These are phyloP conservation scores for Empis stercorea DNA, from an alignment of 2,888 invertebrate genomes.

Conservation along the genomic window DNA sequence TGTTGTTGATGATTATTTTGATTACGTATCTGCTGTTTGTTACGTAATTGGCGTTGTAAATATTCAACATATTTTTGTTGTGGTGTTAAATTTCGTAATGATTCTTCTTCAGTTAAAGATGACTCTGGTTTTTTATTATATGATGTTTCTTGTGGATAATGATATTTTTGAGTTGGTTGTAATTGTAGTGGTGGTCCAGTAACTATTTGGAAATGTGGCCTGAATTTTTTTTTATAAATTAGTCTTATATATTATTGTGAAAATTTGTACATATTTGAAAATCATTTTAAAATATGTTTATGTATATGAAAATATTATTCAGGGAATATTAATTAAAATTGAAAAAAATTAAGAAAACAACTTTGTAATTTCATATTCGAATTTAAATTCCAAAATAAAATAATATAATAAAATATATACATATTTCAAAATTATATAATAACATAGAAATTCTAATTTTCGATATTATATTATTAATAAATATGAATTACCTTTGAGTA, in stretches of 20 bases:
- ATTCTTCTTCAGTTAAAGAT: constrained; percentile 3
- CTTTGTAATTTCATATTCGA: too few relatives aligned
- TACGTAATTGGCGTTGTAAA: constrained; percentile 29
- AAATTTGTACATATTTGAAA: neutral
- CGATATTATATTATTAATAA: neutral
- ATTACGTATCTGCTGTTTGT: constrained; percentile 12
- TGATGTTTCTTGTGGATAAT: neutral
- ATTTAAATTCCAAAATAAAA: too few relatives aligned
- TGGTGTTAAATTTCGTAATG: constrained; percentile 21
- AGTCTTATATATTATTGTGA: too few relatives aligned
- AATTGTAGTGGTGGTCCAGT: neutral
- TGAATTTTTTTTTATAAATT: too few relatives aligned
- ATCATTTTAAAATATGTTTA: neutral
- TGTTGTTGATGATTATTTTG: constrained; percentile 12
- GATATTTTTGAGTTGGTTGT: neutral
- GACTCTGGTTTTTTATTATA: constrained; percentile 11
- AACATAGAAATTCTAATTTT: too few relatives aligned
- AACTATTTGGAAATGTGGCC: neutral
- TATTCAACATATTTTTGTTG: constrained; percentile 33
- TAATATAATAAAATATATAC: too few relatives aligned
- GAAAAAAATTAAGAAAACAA: too few relatives aligned
- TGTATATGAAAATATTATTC: neutral
- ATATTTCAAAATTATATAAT: too few relatives aligned
- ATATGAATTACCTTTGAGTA: constrained; percentile 1
- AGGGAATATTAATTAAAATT: neutral